phyloP scores from a whole-genome alignment of 2,888 invertebrate genomes.

The Myopa tessellatipennis region DNA sequence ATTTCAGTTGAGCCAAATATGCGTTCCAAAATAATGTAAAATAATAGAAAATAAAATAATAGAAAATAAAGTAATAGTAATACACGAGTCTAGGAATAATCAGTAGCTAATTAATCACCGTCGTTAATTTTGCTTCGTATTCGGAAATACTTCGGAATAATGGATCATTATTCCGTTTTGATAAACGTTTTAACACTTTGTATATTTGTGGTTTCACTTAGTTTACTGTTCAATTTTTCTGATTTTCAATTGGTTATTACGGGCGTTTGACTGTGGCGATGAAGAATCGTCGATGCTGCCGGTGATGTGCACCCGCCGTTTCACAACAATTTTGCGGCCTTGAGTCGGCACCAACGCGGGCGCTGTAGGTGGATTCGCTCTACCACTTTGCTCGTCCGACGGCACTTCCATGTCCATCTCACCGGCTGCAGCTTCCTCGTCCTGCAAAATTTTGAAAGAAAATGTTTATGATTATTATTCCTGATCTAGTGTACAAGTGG shows the following conservation, averaged over 20 bases:
- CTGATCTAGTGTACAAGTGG: background rate
- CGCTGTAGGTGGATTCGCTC: slow-evolving; percentile 45
- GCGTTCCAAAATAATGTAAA: too few species aligned
- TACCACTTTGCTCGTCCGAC: slow-evolving; percentile 37
- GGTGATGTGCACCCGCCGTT: slow-evolving; percentile 59
- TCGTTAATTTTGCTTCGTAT: slow-evolving; percentile 4
- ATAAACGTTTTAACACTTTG: background rate
- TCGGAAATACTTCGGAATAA: background rate
- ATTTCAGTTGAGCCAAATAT: too few species aligned
- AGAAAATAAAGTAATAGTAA: too few species aligned
- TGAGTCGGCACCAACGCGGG: slow-evolving; percentile 52
- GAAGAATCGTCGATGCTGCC: slow-evolving; percentile 41
- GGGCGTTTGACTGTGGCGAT: slow-evolving; percentile 7
- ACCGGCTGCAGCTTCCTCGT: slow-evolving; percentile 57
- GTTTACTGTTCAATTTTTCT: slow-evolving; percentile 34
- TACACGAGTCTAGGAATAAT: background rate
- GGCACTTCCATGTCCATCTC: slow-evolving; percentile 56
- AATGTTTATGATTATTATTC: too few species aligned
- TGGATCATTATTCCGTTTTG: background rate
- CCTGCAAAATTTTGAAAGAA: slow-evolving; percentile 41
- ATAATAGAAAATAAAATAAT: too few species aligned
- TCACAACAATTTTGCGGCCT: slow-evolving; percentile 60
- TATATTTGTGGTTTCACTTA: background rate
- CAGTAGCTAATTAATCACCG: background rate
- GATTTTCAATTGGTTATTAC: slow-evolving; percentile 32